Evolutionary conservation across 2,113 vertebrate genomes (phyloP), one percentile per base, ranked within the genome.

Genomic region (Solea solea): DNA sequence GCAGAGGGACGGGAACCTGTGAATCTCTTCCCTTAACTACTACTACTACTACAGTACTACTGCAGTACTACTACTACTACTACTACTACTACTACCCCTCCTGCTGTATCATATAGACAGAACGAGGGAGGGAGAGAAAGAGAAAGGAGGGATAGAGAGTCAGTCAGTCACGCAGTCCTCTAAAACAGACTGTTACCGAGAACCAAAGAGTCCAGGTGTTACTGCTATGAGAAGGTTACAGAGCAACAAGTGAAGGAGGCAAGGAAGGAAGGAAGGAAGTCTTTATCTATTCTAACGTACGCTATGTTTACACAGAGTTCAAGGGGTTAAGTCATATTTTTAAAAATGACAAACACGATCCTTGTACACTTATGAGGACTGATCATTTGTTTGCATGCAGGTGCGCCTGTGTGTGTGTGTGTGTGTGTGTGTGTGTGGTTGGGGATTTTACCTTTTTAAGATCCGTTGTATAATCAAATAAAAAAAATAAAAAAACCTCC

Each of bases 231-330:
- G 72, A 69, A 40, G 46, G 80, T 67, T 44, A 64, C 50, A 78
- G 56, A 40, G 68, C 39, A 53, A 77, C 58, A 59, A 70, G 72
- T 49, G 51, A 57, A 77, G 14, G 60, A 77, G 52, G 59, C 14
- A 57, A 57, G 79, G 12, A 64, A 77, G 52, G 51, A 51, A 58
- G 62, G 68, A 59, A 46, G 59, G n/a, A 55, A 57, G 79, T 79
- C 69, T 78, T 78, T 78, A 89, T 85, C 75, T 85, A 86, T 56
- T 84, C 82, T 82, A 88, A 76, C 44, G 68, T 83, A 85, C 25
- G 87, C 84, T 79, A 89, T 89, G 90, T 91, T 91, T 91, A 91
- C 89, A 90, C 87, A 84, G 82, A 89, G 84, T 77, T 90, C 79
- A 78, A 83, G 79, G 86, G 86, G 83, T 86, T 64, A 84, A 89